A percentile compares a stretch with the other conserved stretches of the same genome.
These are phyloP conservation scores for Orgyia antiqua DNA, from an alignment of 2,888 invertebrate genomes.

Conservation along the genomic window DNA sequence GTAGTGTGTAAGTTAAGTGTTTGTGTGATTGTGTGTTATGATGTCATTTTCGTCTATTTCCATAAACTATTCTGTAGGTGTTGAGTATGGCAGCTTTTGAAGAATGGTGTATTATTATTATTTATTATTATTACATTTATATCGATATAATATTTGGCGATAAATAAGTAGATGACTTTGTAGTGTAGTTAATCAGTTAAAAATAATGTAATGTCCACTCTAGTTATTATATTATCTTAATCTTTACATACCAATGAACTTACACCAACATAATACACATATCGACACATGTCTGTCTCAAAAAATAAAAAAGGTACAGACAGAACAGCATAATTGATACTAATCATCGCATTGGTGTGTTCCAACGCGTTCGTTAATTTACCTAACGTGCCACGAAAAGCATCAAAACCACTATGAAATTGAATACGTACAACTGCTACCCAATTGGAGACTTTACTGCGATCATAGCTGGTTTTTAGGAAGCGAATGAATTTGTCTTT, in stretches of 20 bases:
- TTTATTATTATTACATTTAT: no score
- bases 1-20: no score
- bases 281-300: neutral
- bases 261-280: neutral
- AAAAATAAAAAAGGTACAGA: neutral
- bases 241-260: no score
- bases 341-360: slow-evolving; percentile 26
- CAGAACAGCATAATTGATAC: slow-evolving; percentile 20
- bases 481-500: slow-evolving; percentile 2
- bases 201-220: slow-evolving; percentile 1
- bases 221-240: no score
- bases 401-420: slow-evolving; percentile 35
- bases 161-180: no score
- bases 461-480: slow-evolving; percentile 27
- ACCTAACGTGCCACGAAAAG: slow-evolving; percentile 34
- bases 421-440: slow-evolving; percentile 43
- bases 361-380: slow-evolving; percentile 39
- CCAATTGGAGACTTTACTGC: slow-evolving; percentile 27
- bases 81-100: no score
- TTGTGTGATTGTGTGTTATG: no score
- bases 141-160: no score
- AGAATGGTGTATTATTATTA: no score
- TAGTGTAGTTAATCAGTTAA: no score
- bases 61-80: no score
- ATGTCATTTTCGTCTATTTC: no score